Evolutionary conservation across 2,113 vertebrate species (phyloP), one percentile per base, ranked within the genome.

Genomic region (Meriones unguiculatus): DNA sequence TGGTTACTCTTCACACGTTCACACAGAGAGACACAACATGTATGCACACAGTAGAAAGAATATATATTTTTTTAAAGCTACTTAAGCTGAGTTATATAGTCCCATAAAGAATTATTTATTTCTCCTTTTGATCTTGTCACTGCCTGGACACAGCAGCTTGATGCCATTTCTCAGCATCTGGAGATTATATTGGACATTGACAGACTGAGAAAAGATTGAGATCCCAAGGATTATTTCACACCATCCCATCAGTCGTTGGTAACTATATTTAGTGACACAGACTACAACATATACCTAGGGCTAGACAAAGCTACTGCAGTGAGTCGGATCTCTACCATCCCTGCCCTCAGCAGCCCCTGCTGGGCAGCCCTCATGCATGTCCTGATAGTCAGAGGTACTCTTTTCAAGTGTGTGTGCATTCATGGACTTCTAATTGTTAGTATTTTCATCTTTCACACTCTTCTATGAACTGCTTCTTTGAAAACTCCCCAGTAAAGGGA

Each of bases 261-360:
- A 4, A 57, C 50, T 18, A 13, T 87, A 14, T 54, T 6, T 7
- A 32, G 13, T 80, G 8, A 57, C 14, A 2, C 1, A 2, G n/a
- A 32, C 32, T 2, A 5, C 0, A 3, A 38, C 5, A 5, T 12
- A 14, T 5, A 0, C 11, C 5, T 57, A 52, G 8, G 81, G 18
- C 13, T 8, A 9, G 2, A 22, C 30, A 13, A n/a, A 52, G 78
- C 20, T 64, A 11, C 14, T 4, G 7, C 25, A 7, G 15, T 12
- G 9, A 7, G 38, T 18, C 22, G 1, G 11, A 10, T 15, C 84
- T 46, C 59, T 10, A 3, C 52, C 7, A 30, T 75, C 4, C 25
- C 4, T 32, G 18, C 75, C 41, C 52, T 24, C 9, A 22, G 46
- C 72, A 76, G 38, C 50, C 54, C 65, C 38, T 52, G 9, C 30